These are phyloP conservation scores for Geopemphigus sp. DNA, from an alignment of 1,140 invertebrate species.

Conservation along the genomic window DNA sequence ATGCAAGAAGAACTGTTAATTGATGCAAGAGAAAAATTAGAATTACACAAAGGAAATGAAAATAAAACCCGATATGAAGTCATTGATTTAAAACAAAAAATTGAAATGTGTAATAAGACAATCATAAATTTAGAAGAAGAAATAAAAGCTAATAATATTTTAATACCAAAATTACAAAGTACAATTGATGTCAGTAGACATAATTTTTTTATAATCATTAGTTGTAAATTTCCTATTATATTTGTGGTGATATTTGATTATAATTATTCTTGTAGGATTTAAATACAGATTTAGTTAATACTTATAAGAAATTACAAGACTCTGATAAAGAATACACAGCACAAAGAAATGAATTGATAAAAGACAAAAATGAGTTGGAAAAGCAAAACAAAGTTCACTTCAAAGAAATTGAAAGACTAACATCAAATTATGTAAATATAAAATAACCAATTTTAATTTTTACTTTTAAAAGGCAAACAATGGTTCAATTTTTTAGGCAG, in stretches of 20 bases:
- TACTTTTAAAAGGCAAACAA: too few relatives aligned
- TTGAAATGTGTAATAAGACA: slow-evolving; percentile 15
- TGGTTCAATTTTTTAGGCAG: too few relatives aligned
- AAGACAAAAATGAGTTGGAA: slow-evolving; percentile 20
- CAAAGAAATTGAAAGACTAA: slow-evolving; percentile 22
- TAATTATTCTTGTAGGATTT: slow-evolving; percentile 12
- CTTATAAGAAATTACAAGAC: background rate
- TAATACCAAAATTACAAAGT: slow-evolving; percentile 30
- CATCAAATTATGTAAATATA: slow-evolving; percentile 22
- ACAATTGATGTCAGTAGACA: slow-evolving; percentile 27
- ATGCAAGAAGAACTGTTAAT: slow-evolving; percentile 4
- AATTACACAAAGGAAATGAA: slow-evolving; percentile 13
- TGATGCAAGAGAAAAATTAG: background rate
- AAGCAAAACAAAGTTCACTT: slow-evolving; percentile 13
- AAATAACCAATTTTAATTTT: background rate
- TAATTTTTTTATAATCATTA: too few relatives aligned
- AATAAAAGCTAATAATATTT: background rate
- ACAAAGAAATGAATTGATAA: slow-evolving; percentile 28
- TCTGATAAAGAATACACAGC: background rate
- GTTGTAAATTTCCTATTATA: too few relatives aligned
- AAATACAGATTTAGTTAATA: slow-evolving; percentile 2
- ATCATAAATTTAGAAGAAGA: slow-evolving; percentile 10
- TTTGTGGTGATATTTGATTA: background rate
- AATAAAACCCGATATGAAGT: background rate
- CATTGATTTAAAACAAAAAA: slow-evolving; percentile 21